Base-by-base conservation (phyloP, 2,888 invertebrate species). In the Dyspetes luteomarginatus region DNA sequence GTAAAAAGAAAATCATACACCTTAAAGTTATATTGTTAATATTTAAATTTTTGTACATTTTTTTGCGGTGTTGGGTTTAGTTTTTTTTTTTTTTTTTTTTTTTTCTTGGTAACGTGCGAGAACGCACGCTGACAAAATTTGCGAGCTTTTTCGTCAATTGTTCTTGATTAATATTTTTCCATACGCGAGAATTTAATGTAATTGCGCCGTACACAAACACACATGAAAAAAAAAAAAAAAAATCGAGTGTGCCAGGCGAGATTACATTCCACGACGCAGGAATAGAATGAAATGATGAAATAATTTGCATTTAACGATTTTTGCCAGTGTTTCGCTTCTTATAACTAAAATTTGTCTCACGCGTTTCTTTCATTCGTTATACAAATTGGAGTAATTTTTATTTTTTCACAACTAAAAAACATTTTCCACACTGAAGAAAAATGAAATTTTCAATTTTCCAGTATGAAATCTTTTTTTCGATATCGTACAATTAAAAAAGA, bases 41-140 rank as follows among this genome's bases (percentile, higher is more conserved):
- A 87, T 87, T 88, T 85, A 85, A 88, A 85, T 87, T 88, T 36
- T 88, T 89, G 88, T 89, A 89, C 83, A 90, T 90, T 90, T 88
- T 85, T 85, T 89, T 88, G 85, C 84, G 86, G 84, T 86, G 87
- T 86, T 87, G 84, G 83, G 75, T 83, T 83, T 36, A 22, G 2
- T 56, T 43, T 19, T 24, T 26, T 22, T 45, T 7, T 48, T 15
- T 9, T 30, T 71, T 48, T 52, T 52, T 62, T 36, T 36, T 36
- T 36, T 36, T 4, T 36, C 36, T 36, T 36, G 15, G 19, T 7
- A 65, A 73, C 73, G 58, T 79, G 69, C 69, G 71, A 30, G 62
- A 43, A 60, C 26, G 75, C 43, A 19, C 45, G 45, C 41, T 2
- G 19, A 45, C 4, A 30, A 62, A 52, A n/a, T 36, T 36, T 12